Base-by-base conservation (phyloP, 2,888 invertebrate species). In the Oligia latruncula region DNA sequence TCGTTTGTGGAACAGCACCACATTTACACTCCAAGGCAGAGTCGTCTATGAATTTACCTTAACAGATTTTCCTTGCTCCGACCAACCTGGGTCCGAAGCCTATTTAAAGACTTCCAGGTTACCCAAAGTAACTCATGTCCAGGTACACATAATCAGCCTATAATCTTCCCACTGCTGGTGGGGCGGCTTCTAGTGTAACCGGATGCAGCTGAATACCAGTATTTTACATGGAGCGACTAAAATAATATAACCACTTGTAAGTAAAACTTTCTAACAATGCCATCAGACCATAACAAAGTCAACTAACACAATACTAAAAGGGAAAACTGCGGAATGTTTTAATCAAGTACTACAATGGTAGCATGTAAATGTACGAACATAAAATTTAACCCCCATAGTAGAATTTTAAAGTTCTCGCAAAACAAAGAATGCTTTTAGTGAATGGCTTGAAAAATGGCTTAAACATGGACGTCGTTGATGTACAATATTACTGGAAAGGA, bases 341-440 rank as follows among this genome's bases (percentile, higher is more conserved):
- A 82, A 87, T 87, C 77, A 87, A 84, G 82, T 74, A 11, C 8
- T 80, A 78, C 71, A 80, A 78, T 74, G 65, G 75, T n/a, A 78
- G 55, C 81, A 80, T 82, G 81, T 82, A 88, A 90, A 91, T 87
- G 87, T 86, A 81, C 72, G 75, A 81, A 88, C 88, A 88, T 90
- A 78, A 90, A 87, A 89, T 89, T 82, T 88, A 88, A 89, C 87
- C 86, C 86, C 87, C 49, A 71, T 76, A 82, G 81, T 85, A 82
- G 85, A 89, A 77, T 87, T 90, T 89, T 82, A 88, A 88, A 89
- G 87, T 85, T 84, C 80, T 77, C 86, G 81, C 80, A 82, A 90
- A 90, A 92, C 92, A 92, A 92, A 92, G 91, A 91, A 90, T 86
- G 90, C 89, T 90, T 90, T 91, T 88, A 92, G 88, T 84, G 89